Evolutionary conservation across 2,888 invertebrate genomes (phyloP), one percentile per base, ranked within the genome.

Genomic region (Oxystoma pomonae): DNA sequence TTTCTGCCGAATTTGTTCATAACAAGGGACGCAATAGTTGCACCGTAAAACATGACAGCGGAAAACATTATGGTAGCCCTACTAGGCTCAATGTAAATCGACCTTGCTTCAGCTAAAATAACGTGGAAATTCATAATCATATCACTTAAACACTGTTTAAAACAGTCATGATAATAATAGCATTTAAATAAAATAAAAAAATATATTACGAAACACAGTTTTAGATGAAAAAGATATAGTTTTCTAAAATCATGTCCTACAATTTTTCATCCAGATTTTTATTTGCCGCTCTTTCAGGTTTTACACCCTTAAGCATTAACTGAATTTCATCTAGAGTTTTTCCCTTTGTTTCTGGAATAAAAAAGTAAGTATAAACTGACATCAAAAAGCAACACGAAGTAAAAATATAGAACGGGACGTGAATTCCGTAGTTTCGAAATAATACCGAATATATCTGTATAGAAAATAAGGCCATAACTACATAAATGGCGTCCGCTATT

Each of bases 101-200:
- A 75, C 2, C 76, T 76, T 0, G 79, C 78, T 60, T 76, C 74
- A 9, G 70, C 69, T 19, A 80, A 62, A 62, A 80, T 80, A 3
- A 73, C 69, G 64, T 80, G 80, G 16, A 80, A 67, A 57, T 80
- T 80, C 80, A 80, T 80, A n/a, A 80, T 56, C 57, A 80, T 77
- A 1, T 80, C 80, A 57, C 75, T 77, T 49, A 80, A 0, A 75
- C 74, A 1, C 71, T 76, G 61, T 79, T 79, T 21, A 80, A 66
- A 2, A 78, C 74, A 0, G 75, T 70, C 76, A 80, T 77, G 16
- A 80, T n/a, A 9, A 50, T 50, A n/a, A 50, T 50, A 9, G 50
- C 50, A 12, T 50, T 50, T 50, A n/a, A n/a, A n/a, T n/a, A n/a
- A n/a, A n/a, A n/a, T n/a, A n/a, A n/a, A n/a, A n/a, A n/a, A n/a